Conservation (phyloP, 2,797 vertebrate genomes). For the Synaphobranchus kaupii region DNA sequence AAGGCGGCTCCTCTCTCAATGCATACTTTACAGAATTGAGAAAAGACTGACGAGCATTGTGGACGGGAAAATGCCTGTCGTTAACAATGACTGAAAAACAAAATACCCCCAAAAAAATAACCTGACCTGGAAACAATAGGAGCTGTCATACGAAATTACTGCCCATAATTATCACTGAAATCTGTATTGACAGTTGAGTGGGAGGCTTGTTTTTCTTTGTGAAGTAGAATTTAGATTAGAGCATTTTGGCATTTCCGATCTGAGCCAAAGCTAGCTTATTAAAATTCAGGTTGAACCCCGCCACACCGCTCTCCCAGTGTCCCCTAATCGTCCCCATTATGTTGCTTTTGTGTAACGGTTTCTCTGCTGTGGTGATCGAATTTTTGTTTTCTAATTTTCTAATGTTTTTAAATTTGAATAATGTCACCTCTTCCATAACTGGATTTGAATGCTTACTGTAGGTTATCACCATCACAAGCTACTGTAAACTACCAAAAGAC, state of each 20-base stretch:
- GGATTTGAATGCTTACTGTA: neutral
- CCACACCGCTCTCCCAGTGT: neutral
- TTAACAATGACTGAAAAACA: neutral
- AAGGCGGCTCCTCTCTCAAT: neutral
- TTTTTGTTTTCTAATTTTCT: neutral
- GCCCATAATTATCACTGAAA: neutral
- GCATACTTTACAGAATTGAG: neutral
- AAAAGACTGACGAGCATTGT: constrained; percentile 5
- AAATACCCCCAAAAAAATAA: neutral
- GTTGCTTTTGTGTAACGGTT: neutral
- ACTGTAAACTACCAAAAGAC: neutral
- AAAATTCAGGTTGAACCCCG: neutral
- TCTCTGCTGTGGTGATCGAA: neutral
- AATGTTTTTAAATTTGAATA: neutral
- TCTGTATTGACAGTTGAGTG: constrained; percentile 4
- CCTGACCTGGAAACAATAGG: neutral
- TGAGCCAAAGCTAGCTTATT: neutral
- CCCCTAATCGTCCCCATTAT: neutral
- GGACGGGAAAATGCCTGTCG: neutral
- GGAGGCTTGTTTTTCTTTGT: constrained; percentile 10
- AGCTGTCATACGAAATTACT: neutral
- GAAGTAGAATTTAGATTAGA: constrained; percentile 7
- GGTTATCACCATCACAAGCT: neutral
- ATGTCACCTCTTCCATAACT: neutral
- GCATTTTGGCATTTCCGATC: constrained; percentile 3